Percentiles rank a stretch among this genome's conserved stretches.
These are phyloP conservation scores for Muscicapa comitata DNA, from an alignment of 2,797 vertebrate species.

Conservation along the genomic window DNA sequence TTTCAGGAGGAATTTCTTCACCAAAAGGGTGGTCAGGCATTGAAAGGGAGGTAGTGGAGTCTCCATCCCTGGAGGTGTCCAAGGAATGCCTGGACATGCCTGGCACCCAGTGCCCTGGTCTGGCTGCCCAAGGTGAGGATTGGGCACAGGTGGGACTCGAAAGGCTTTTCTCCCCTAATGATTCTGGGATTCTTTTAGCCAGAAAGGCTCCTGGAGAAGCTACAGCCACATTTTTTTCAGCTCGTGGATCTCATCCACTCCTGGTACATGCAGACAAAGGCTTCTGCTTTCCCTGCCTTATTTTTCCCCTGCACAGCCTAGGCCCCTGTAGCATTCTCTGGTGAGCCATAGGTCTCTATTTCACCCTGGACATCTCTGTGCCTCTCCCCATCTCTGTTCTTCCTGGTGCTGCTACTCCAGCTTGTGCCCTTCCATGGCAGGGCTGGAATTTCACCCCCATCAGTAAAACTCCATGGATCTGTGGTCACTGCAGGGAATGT, in stretches of 20 bases:
- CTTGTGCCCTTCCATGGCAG: background rate
- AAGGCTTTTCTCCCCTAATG: background rate
- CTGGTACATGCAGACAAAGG: background rate
- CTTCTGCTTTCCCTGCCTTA: background rate
- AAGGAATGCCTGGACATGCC: background rate
- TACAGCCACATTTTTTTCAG: background rate
- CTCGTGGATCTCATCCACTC: background rate
- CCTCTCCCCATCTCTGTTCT: background rate
- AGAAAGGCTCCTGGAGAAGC: background rate
- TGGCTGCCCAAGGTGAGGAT: background rate
- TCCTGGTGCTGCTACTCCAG: background rate
- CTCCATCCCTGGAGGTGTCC: background rate
- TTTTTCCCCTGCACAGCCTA: background rate
- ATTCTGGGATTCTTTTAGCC: background rate
- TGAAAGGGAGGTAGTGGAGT: background rate
- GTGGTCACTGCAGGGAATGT: background rate
- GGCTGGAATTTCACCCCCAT: background rate
- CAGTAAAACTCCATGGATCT: background rate
- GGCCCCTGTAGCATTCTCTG: background rate
- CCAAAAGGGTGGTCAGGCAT: background rate
- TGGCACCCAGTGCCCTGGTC: background rate
- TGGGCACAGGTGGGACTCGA: fast-evolving
- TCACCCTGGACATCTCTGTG: background rate
- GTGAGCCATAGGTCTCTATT: fast-evolving
- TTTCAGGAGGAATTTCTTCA: background rate